These are phyloP conservation scores for Tor tambroides DNA, from an alignment of 2,113 vertebrate genomes.

Conservation along the genomic window DNA sequence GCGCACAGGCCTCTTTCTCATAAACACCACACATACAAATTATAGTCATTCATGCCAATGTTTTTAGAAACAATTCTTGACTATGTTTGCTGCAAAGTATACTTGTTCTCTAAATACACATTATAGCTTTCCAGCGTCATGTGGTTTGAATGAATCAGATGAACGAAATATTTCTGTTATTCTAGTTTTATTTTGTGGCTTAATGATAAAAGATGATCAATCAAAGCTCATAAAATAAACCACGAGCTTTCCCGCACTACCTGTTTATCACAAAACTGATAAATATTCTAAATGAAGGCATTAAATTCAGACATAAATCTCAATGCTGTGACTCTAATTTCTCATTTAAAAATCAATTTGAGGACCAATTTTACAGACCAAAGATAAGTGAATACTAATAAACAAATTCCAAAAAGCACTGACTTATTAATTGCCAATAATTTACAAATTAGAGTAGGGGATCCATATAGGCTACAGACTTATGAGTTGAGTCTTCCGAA, in stretches of 20 bases:
- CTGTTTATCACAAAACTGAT: neutral
- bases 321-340: neutral
- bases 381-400: neutral
- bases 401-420: neutral
- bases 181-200: neutral
- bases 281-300: neutral
- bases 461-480: neutral
- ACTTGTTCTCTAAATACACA: neutral
- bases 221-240: neutral
- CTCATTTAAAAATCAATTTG: too few species aligned
- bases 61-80: neutral
- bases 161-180: neutral
- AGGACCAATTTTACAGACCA: neutral
- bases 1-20: slow-evolving; percentile 24
- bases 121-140: neutral
- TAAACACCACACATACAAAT: neutral
- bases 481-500: neutral
- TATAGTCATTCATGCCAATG: neutral
- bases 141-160: neutral
- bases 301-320: neutral
- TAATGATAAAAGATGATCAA: neutral
- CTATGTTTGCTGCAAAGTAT: neutral
- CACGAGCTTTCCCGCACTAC: neutral
- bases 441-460: neutral
- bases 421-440: neutral